Evolutionary conservation across 2,113 vertebrate species (phyloP).

Genomic region (Anguilla japonica): DNA sequence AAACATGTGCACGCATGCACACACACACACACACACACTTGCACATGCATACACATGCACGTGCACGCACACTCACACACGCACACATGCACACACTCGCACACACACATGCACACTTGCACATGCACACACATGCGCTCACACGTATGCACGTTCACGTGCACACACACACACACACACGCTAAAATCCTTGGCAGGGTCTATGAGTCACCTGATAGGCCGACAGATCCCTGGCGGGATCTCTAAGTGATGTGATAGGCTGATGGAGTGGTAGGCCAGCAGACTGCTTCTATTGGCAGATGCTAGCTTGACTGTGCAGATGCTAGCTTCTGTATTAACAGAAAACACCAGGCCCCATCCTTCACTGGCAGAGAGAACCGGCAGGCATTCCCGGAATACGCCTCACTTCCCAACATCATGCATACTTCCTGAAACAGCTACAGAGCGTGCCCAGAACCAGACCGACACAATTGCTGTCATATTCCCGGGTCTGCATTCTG

Average conservation of each 20-base stretch:
- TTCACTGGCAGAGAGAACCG: slow-evolving; percentile 38
- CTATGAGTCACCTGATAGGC: no score
- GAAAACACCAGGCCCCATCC: slow-evolving; percentile 28
- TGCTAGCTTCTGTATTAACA: background rate
- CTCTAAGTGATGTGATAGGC: background rate
- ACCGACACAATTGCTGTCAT: slow-evolving; percentile 24
- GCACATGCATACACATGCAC: background rate
- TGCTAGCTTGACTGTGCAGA: background rate
- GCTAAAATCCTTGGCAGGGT: no score
- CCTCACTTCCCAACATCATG: slow-evolving; percentile 65
- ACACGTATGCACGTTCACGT: background rate
- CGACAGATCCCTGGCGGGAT: background rate
- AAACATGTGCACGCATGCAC: background rate
- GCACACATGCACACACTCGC: no score
- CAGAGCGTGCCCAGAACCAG: slow-evolving; percentile 46
- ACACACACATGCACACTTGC: background rate
- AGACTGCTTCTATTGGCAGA: background rate
- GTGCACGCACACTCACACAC: no score
- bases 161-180: no score
- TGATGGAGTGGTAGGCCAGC: background rate
- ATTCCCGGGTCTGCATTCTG: no score
- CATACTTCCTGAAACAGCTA: slow-evolving; percentile 66
- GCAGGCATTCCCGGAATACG: slow-evolving; percentile 48
- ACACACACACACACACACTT: no score
- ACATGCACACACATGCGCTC: no score